These are phyloP conservation scores for Orchesella cincta DNA, from an alignment of 1,140 invertebrate genomes.

Conservation along the genomic window DNA sequence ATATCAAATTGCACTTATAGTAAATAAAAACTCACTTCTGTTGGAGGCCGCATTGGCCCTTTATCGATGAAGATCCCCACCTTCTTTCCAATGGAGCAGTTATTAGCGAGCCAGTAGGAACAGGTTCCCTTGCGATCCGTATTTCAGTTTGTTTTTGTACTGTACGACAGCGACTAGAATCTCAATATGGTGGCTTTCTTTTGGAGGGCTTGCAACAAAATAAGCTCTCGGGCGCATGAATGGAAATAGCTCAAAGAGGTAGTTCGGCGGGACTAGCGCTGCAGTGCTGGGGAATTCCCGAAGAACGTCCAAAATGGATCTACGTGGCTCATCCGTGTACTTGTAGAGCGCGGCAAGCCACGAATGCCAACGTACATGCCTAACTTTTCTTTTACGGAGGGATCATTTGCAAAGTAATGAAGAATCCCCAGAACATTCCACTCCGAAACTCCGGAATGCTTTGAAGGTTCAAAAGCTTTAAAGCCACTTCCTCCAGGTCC, in stretches of 20 bases:
- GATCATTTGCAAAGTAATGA: conserved; percentile 74
- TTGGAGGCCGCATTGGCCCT: conserved; percentile 63
- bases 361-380: conserved; percentile 76
- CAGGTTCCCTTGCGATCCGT: conserved; percentile 79
- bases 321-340: conserved; percentile 82
- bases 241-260: conserved; percentile 88
- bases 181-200: conserved; percentile 67
- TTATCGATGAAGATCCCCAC: conserved; percentile 74
- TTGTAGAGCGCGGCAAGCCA: conserved; percentile 87
- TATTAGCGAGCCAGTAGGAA: conserved; percentile 82
- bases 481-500: conserved; percentile 40
- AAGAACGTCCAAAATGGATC: conserved; percentile 87
- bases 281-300: conserved; percentile 86
- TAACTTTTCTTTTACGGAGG: conserved; percentile 88
- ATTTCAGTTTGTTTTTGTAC: conserved; percentile 79
- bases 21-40: conserved; percentile 15
- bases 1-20: neutral
- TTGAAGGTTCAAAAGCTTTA: conserved; percentile 61
- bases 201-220: conserved; percentile 82
- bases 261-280: conserved; percentile 70
- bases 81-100: conserved; percentile 60
- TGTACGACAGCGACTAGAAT: conserved; percentile 87
- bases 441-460: conserved; percentile 80
- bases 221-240: conserved; percentile 89
- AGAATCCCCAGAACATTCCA: conserved; percentile 85